Evolutionary conservation across 2,888 invertebrate genomes (phyloP), one percentile per base, ranked within the genome.

Genomic region (Nysson spinosus): DNA sequence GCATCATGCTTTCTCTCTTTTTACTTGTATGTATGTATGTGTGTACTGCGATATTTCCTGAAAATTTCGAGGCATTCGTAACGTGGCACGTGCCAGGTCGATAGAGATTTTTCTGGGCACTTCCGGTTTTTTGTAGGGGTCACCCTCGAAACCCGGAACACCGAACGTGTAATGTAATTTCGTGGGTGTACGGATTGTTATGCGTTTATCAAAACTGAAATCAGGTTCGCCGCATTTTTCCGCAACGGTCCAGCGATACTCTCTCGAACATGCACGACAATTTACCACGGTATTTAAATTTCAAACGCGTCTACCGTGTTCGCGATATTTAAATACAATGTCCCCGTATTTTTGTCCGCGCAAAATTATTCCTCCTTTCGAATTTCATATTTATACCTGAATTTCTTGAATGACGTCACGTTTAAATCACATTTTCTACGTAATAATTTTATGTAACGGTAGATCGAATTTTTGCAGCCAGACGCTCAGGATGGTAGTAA

Each of bases 201-300:
- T 4, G 22, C 39, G 11, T 20, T 40, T 22, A 12, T 40, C 19
- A 6, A 40, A 40, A 20, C n/a, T 9, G n/a, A 12, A 35, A 35
- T 16, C 35, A 2, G 35, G 11, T 11, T 12, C 32, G 22, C 22
- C 11, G n/a, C 12, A 49, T 49, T 37, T 49, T 26, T 49, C 49
- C 5, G 16, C n/a, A 14, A n/a, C 17, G 9, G 12, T 14, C 26
- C 17, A 17, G 12, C 9, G 2, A n/a, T 11, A 2, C 24, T 2
- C 20, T 12, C 24, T 34, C 12, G 14, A 12, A 12, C 16, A 5
- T 16, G 26, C 26, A 16, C 26, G 26, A 37, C 37, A 17, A 16
- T 28, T 37, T 17, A 17, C 49, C 37, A 17, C 37, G 37, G 26
- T 26, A 37, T 49, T 49, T 37, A 22, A 49, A 49, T 49, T 49